Base-by-base conservation (phyloP, 2,888 invertebrate species). In the Zaprionus lineosus region DNA sequence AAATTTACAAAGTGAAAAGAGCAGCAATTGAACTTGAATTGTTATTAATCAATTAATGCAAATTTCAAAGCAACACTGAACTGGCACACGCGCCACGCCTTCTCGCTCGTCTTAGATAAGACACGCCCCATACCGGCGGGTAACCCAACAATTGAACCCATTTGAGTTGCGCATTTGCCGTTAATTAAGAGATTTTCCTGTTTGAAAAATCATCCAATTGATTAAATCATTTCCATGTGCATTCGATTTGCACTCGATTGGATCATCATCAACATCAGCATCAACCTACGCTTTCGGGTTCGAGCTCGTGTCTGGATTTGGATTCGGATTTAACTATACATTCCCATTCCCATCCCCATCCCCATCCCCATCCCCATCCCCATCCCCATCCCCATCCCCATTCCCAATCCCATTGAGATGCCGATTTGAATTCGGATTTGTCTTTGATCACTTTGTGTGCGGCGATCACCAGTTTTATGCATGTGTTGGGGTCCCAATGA, bases 21-120 rank as follows among this genome's bases (percentile, higher is more conserved):
- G 8, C 24, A 8, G 7, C 6, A 9, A 19, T 40, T 31, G 84
- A 68, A 74, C 84, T 79, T 81, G 82, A 84, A 65, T 76, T 62
- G 67, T 63, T 65, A 24, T 79, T 84, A 74, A 81, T 74, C 74
- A 78, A 81, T 78, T 83, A 81, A 68, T 77, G 67, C 68, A 77
- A 58, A 67, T 65, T 67, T 59, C 58, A 36, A 51, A 50, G 33
- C n/a, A n/a, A n/a, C n/a, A n/a, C n/a, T 34, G 55, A 52, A 51
- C 47, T 58, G 70, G 33, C 37, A 48, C 84, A 67, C 61, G 64
- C 62, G 76, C 59, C 76, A 69, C 84, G 52, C 67, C 77, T n/a
- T n/a, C 14, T 16, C 48, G 40, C 41, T 34, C 47, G 62, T 26
- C 12, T 31, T 18, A 18, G 6, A 29, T 40, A 9, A n/a, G 43